Evolutionary conservation across 2,797 vertebrate genomes (phyloP).

Genomic region (Psittacula derbiana): DNA sequence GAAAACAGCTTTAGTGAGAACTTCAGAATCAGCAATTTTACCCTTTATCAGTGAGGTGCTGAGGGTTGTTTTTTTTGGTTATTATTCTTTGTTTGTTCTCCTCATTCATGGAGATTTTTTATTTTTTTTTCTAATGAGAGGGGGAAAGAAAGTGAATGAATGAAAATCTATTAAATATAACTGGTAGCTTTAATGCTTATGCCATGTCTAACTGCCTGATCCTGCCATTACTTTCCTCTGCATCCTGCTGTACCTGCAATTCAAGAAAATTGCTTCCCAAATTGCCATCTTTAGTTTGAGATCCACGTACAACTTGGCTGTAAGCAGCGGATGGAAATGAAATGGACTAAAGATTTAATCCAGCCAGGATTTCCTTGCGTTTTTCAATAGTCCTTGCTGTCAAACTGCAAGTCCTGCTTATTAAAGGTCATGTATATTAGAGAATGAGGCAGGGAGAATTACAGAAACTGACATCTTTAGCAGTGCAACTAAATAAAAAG

Average conservation of each 20-base stretch:
- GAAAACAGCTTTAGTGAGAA: background rate
- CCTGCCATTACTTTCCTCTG: slow-evolving; percentile 40
- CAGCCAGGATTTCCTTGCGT: background rate
- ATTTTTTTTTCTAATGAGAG: background rate
- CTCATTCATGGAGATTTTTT: background rate
- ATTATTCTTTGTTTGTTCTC: background rate
- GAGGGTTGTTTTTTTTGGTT: too few relatives aligned
- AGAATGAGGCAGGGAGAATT: background rate
- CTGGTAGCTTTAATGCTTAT: slow-evolving; percentile 29
- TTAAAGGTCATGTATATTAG: slow-evolving; percentile 41
- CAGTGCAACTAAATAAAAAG: background rate
- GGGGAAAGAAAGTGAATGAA: background rate
- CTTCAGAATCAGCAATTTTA: background rate
- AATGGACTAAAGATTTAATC: slow-evolving; percentile 57
- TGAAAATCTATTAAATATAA: slow-evolving; percentile 53
- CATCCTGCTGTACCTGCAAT: slow-evolving; percentile 63
- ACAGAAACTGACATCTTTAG: background rate
- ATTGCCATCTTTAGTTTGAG: slow-evolving; percentile 67
- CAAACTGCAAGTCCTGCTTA: background rate
- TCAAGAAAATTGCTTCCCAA: slow-evolving; percentile 66
- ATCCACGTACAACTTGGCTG: slow-evolving; percentile 21
- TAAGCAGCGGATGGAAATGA: slow-evolving; percentile 39
- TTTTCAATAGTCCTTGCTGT: slow-evolving; percentile 17
- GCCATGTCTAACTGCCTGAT: slow-evolving; percentile 49
- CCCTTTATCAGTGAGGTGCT: background rate